Evolutionary conservation across 2,888 invertebrate species (phyloP).

Genomic region (Selenia dentaria): DNA sequence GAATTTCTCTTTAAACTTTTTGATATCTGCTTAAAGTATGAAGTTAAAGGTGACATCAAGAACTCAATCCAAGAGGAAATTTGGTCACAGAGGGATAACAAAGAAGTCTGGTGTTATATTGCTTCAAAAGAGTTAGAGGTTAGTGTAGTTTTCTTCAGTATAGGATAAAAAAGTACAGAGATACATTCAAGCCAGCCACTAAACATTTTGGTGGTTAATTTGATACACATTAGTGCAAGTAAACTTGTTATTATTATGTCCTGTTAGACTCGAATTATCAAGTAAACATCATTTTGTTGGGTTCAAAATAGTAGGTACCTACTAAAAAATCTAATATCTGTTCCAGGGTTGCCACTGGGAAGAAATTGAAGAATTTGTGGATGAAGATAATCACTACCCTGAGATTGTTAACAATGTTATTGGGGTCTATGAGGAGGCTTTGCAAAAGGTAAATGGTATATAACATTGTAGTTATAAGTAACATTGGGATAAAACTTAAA

Average conservation of each 20-base stretch:
- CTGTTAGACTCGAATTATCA: too few relatives aligned
- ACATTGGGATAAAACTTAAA: too few relatives aligned
- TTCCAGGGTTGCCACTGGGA: constrained; percentile 68
- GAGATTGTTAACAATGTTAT: constrained; percentile 61
- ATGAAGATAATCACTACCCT: constrained; percentile 52
- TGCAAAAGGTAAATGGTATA: constrained; percentile 49
- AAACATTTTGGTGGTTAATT: too few relatives aligned
- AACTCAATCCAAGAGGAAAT: constrained; percentile 63
- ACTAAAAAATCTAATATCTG: too few relatives aligned
- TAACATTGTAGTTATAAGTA: too few relatives aligned
- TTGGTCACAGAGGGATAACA: constrained; percentile 59
- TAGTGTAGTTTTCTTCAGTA: not conserved
- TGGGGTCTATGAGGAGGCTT: constrained; percentile 68
- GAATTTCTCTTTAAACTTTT: constrained; percentile 86
- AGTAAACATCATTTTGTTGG: too few relatives aligned
- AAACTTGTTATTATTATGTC: too few relatives aligned
- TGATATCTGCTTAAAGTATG: constrained; percentile 82
- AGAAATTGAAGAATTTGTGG: constrained; percentile 63
- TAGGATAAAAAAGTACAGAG: too few relatives aligned
- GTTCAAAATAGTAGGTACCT: too few relatives aligned
- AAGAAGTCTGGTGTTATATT: constrained; percentile 72
- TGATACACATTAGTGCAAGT: too few relatives aligned
- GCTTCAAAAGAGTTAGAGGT: constrained; percentile 73
- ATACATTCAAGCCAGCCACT: too few relatives aligned
- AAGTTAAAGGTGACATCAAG: constrained; percentile 83